Percentiles rank a stretch among this genome's conserved stretches.
Evolutionary conservation across 92 coral and sea anemone species (phyloP).

Genomic region (Epizoanthus ramosus): DNA sequence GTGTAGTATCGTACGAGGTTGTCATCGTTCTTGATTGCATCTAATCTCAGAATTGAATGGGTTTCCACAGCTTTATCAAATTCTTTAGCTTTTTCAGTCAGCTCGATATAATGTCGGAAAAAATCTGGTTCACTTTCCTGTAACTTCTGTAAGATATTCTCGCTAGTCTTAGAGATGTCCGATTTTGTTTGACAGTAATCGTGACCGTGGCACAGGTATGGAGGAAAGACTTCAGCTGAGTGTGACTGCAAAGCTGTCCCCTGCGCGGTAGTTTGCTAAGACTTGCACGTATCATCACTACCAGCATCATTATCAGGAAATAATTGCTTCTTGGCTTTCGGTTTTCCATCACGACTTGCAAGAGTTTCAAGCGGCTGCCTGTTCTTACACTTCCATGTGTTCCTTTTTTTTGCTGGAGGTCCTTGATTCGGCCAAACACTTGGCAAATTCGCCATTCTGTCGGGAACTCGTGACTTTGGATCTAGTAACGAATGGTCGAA

Average conservation of each 20-base stretch:
- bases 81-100: conserved; percentile 4
- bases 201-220: neutral
- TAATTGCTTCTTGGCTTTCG: too few species aligned
- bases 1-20: neutral
- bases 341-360: too few species aligned
- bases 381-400: too few species aligned
- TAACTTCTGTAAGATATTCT: neutral
- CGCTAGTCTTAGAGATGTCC: neutral
- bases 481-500: neutral
- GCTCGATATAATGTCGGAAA: neutral
- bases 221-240: neutral
- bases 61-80: conserved; percentile 11
- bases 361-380: too few species aligned
- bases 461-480: conserved; percentile 17
- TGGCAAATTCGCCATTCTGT: conserved; percentile 24
- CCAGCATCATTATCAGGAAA: too few species aligned
- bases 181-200: conserved; percentile 3
- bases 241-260: neutral
- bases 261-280: too few species aligned
- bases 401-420: neutral
- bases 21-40: conserved; percentile 7
- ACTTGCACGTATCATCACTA: too few species aligned
- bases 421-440: conserved; percentile 8
- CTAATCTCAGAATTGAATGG: neutral
- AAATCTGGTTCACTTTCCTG: conserved; percentile 5